Conservation (phyloP, 2,797 vertebrate genomes). For the Pantherophis vulpinus region DNA sequence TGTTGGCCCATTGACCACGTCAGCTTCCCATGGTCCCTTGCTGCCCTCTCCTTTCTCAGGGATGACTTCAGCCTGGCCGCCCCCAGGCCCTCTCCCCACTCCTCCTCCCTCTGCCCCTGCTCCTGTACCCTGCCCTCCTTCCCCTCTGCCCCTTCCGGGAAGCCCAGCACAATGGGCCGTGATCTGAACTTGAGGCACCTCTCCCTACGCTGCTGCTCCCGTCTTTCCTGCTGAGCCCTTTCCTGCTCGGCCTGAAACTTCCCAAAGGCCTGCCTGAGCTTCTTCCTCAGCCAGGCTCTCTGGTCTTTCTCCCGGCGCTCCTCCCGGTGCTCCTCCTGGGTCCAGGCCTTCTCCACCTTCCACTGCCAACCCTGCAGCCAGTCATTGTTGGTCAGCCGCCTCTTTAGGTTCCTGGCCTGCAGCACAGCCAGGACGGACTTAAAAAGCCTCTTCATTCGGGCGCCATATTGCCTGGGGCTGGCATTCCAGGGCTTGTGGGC, state of each 20-base stretch:
- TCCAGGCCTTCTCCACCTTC: not conserved
- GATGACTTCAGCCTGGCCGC: rapidly evolving
- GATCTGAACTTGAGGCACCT: not conserved
- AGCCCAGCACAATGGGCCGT: not conserved
- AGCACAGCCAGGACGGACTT: not conserved
- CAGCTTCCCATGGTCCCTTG: not conserved
- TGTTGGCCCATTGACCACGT: not conserved
- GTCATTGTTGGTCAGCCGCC: not conserved
- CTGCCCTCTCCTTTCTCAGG: not conserved
- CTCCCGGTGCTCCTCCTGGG: not conserved
- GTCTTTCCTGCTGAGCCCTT: not conserved
- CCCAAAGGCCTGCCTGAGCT: not conserved
- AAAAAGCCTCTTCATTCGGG: not conserved
- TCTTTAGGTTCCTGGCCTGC: not conserved
- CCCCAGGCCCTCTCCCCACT: rapidly evolving
- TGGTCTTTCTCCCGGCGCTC: not conserved
- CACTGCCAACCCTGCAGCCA: not conserved
- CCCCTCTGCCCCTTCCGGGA: rapidly evolving
- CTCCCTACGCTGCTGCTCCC: not conserved
- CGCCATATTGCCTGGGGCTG: not conserved
- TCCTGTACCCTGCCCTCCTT: not conserved
- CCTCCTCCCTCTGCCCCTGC: rapidly evolving
- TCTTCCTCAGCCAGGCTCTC: not conserved
- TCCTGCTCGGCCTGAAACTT: not conserved
- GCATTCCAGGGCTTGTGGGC: not conserved